Evolutionary conservation across 2,888 invertebrate genomes (phyloP), one percentile per base, ranked within the genome.

Genomic region (Caenorhabditis parvicauda): DNA sequence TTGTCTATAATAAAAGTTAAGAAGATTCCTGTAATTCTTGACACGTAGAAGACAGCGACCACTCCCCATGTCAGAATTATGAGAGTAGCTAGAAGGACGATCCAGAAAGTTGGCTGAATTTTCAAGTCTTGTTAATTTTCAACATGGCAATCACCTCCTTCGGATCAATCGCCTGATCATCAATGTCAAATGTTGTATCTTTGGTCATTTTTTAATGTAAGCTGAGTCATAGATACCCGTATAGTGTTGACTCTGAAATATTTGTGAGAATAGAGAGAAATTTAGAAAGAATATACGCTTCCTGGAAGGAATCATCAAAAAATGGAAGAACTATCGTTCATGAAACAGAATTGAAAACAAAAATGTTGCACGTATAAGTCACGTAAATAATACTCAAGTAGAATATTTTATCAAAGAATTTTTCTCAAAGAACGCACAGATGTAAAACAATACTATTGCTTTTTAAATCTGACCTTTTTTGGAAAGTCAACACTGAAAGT

Each of bases 41-140:
- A 72, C 55, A 74, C 70, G 58, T 70, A 77, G 25, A 74, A 65
- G 2, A 66, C 64, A 1, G 67, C 59, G 57, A 77, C 75, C 4
- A 70, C 56, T 17, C 69, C 59, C 74, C 76, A 77, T 37, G 56
- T 44, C 6, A 76, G 45, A 41, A 75, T 67, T 17, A 67, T 49
- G n/a, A 57, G 28, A 3, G 74, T 52, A 3, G 73, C 55, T 2
- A 54, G 44, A 19, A 72, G 39, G 17, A 74, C 42, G 7, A 60
- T 41, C 64, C 59, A 62, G 32, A 61, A 54, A 1, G 54, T 24
- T 19, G 39, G 28, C 58, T 63, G 47, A 35, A 59, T 37, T 42
- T 48, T 14, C 3, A 27, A 28, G 19, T 27, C 14, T 47, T 19
- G 17, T 27, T 14, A 44, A 25, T 51, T 22, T 27, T 38, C 3